Evolutionary conservation across 2,797 vertebrate species (phyloP), one percentile per base, ranked within the genome.

Genomic region (Philypnodon macrostomus): DNA sequence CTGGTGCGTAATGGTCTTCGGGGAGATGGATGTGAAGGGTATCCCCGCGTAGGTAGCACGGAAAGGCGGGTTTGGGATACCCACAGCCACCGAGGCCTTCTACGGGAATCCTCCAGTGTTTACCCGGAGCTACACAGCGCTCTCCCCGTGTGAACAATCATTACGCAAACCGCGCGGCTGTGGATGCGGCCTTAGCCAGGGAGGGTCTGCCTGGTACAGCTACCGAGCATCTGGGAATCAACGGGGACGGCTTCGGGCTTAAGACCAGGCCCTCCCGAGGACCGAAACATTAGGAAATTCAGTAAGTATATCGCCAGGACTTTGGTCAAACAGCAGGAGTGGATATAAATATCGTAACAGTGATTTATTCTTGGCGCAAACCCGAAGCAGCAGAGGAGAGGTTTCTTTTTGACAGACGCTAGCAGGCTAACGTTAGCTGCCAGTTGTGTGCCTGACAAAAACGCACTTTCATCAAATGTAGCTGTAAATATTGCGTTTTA

Each of bases 141-240:
- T 8, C 42, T 48, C 34, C 33, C 40, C 38, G 35, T 51, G 52
- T 32, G 26, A 15, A 57, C 62, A 41, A 26, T 37, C 56, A 40
- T 35, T 53, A 86, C 79, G 82, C 79, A 73, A 85, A 81, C 63
- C 58, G 62, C 88, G 89, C 35, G 85, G 88, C 83, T 89, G 82
- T 78, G 67, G 47, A 82, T 80, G 80, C 80, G 89, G 89, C 90
- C 88, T 44, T 88, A 81, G 64, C 77, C 77, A 75, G 85, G 83
- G 84, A 88, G 89, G 87, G 85, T 88, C 80, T 78, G 81, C 68
- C 52, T 77, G 77, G n/a, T n/a, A n/a, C n/a, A n/a, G n/a, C n/a
- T n/a, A n/a, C 70, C 48, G 55, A 85, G 74, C 70, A 63, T 48
- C 69, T 71, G 80, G 72, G 76, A 78, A 73, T 85, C 77, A 85